phyloP scores from a whole-genome alignment of 2,113 vertebrate genomes.

The Macquaria ambigua region DNA sequence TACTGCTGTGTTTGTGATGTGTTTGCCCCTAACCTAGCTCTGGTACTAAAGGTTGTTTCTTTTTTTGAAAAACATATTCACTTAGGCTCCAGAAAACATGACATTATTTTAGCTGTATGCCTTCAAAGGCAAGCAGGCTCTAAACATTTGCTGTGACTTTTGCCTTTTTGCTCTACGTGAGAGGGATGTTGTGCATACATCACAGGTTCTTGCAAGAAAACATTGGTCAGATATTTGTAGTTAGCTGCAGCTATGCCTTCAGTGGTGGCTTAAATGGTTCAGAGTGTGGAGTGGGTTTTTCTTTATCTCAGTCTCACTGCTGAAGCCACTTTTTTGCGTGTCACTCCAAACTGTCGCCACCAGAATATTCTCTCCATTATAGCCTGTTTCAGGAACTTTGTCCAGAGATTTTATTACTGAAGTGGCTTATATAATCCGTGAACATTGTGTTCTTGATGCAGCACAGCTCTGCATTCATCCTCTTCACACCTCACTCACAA shows the following conservation, averaged over 20 bases:
- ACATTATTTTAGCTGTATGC: not conserved
- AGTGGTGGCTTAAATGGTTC: not conserved
- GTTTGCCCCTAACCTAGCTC: not conserved
- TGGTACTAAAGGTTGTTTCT: not conserved
- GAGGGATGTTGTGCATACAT: not conserved
- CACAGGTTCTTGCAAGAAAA: not conserved
- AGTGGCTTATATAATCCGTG: conserved; percentile 14
- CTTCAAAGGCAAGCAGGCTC: not conserved
- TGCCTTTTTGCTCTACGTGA: not conserved
- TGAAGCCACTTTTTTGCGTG: not conserved
- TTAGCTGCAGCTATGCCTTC: not conserved
- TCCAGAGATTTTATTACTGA: not conserved
- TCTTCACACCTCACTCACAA: not conserved
- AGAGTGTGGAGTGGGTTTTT: not conserved
- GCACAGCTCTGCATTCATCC: conserved; percentile 11
- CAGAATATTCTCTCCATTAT: too few species aligned
- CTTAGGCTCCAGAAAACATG: not conserved
- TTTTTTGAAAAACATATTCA: not conserved
- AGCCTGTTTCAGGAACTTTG: not conserved
- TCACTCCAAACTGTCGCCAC: not conserved
- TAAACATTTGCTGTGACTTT: not conserved
- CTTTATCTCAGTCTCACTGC: not conserved
- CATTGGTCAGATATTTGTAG: not conserved
- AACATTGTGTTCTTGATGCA: conserved; percentile 33
- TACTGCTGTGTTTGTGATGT: conserved; percentile 9